A percentile compares a stretch with the other conserved stretches of the same genome.
These are phyloP conservation scores for Musca domestica DNA, from an alignment of 1,140 invertebrate species.

Conservation along the genomic window DNA sequence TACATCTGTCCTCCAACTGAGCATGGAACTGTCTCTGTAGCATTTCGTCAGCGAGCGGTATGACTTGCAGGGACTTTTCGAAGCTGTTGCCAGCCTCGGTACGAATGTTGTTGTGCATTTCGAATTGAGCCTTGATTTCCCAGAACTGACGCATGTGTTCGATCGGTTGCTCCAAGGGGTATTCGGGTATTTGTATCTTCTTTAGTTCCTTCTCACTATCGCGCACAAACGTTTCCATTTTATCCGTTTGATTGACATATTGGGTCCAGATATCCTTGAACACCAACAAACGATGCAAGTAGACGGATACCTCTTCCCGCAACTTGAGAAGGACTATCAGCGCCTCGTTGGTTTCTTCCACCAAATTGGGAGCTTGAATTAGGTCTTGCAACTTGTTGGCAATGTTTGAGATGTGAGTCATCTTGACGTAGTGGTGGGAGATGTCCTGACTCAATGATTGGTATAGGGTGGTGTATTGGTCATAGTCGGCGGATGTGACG, in stretches of 20 bases:
- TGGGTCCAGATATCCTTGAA: constrained; percentile 75
- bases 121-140: constrained; percentile 84
- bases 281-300: constrained; percentile 65
- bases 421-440: constrained; percentile 72
- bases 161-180: constrained; percentile 60
- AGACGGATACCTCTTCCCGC: constrained; percentile 71
- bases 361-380: constrained; percentile 69
- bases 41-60: constrained; percentile 78
- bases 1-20: constrained; percentile 75
- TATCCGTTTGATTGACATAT: constrained; percentile 69
- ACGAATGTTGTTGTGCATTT: constrained; percentile 76
- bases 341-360: constrained; percentile 67
- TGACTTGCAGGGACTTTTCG: constrained; percentile 72
- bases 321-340: constrained; percentile 68
- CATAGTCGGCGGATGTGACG: constrained; percentile 75
- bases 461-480: constrained; percentile 80
- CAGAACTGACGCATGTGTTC: constrained; percentile 77
- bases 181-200: constrained; percentile 56
- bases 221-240: constrained; percentile 72
- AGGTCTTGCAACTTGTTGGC: constrained; percentile 71
- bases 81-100: constrained; percentile 71
- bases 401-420: constrained; percentile 69
- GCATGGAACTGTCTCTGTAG: constrained; percentile 73
- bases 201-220: constrained; percentile 66
- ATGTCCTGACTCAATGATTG: constrained; percentile 75